A percentile compares a stretch with the other conserved stretches of the same genome.
Conservation (phyloP, 2,113 vertebrate species). For the Callithrix jacchus region DNA sequence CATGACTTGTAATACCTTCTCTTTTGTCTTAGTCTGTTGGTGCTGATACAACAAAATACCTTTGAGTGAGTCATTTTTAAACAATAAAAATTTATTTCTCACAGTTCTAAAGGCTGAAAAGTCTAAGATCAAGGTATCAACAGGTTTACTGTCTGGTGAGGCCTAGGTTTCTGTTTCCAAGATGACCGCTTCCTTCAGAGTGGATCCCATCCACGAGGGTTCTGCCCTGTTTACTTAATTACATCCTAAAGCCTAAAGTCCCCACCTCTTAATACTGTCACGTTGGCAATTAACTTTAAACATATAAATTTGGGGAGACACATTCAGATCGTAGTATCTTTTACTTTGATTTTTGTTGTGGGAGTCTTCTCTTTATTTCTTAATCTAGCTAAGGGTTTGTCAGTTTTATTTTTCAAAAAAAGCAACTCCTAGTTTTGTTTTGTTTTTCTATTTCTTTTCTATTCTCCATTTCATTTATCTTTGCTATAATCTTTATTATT, state of each 20-base stretch:
- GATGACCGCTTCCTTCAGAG: background rate
- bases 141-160: background rate
- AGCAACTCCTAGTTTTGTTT: background rate
- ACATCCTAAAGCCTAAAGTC: background rate
- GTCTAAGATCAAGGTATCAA: background rate
- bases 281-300: background rate
- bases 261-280: background rate
- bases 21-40: background rate
- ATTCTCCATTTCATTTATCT: background rate
- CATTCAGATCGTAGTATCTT: background rate
- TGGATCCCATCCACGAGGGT: background rate
- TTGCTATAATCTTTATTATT: background rate
- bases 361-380: background rate
- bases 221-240: background rate
- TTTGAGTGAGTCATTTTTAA: background rate
- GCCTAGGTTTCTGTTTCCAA: background rate
- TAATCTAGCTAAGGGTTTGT: background rate
- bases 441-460: background rate
- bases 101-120: background rate
- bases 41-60: background rate
- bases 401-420: background rate
- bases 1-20: background rate
- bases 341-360: background rate
- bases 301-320: background rate
- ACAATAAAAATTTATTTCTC: background rate